Evolutionary conservation across 1,140 invertebrate species (phyloP).

Genomic region (Calosoma granatense): DNA sequence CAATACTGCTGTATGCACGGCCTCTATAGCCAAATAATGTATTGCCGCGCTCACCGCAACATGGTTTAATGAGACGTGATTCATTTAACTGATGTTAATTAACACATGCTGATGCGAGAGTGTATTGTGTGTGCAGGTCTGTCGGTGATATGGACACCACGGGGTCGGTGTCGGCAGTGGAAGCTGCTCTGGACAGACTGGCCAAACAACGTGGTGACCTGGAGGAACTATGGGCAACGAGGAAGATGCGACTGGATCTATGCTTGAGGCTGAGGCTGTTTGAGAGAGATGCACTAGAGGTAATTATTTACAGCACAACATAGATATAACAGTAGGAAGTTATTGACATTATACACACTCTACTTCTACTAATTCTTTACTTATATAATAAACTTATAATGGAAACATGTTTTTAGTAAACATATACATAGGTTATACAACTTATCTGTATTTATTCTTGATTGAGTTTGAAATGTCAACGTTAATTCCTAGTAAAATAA

Average conservation of each 20-base stretch:
- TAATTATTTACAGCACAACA: slow-evolving; percentile 34
- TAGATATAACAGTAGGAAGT: too few species aligned
- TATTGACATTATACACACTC: too few species aligned
- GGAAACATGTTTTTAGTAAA: too few species aligned
- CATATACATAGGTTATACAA: too few species aligned
- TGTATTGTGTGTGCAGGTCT: slow-evolving; percentile 33
- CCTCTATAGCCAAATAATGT: neutral
- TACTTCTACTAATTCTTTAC: too few species aligned
- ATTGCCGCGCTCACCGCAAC: too few species aligned
- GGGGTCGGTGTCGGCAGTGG: slow-evolving; percentile 67
- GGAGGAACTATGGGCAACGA: slow-evolving; percentile 84
- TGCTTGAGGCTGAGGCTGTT: slow-evolving; percentile 86
- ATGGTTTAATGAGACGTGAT: neutral
- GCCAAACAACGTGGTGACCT: slow-evolving; percentile 78
- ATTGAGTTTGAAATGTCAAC: too few species aligned
- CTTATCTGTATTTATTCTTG: neutral
- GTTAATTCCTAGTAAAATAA: too few species aligned
- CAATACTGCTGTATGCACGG: too few species aligned
- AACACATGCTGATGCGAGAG: neutral
- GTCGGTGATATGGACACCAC: slow-evolving; percentile 54
- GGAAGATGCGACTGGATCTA: slow-evolving; percentile 81
- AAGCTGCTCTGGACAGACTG: slow-evolving; percentile 76
- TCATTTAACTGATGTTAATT: neutral
- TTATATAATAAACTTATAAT: too few species aligned
- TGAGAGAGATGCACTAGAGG: slow-evolving; percentile 90